Percentiles rank a stretch among this genome's conserved stretches.
These are phyloP conservation scores for Uropetala carovei DNA, from an alignment of 2,888 invertebrate genomes.

Conservation along the genomic window DNA sequence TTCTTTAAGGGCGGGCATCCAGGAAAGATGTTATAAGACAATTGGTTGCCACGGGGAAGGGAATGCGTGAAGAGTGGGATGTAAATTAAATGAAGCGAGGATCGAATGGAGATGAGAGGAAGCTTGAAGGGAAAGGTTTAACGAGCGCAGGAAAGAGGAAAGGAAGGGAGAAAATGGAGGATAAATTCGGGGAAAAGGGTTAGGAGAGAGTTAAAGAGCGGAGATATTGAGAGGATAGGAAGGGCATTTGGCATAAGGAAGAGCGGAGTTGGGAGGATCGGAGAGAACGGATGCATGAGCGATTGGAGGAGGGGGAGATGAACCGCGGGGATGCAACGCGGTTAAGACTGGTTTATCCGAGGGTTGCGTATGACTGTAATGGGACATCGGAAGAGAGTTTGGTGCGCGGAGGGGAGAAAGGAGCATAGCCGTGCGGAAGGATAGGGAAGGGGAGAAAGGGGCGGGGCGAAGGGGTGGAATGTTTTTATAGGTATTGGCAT, in stretches of 20 bases:
- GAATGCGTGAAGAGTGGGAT: not conserved
- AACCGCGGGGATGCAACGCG: not conserved
- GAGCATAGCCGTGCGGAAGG: not conserved
- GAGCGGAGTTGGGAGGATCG: too few species aligned
- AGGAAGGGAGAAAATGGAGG: not conserved
- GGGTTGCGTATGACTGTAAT: conserved; percentile 8
- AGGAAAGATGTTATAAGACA: conserved; percentile 11
- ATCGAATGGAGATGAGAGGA: not conserved
- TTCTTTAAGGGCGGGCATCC: not conserved
- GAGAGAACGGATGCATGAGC: not conserved
- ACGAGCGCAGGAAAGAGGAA: not conserved
- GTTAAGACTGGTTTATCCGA: not conserved
- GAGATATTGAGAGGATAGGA: not conserved
- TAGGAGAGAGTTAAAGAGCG: not conserved
- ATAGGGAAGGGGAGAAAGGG: not conserved
- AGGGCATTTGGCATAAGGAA: too few species aligned
- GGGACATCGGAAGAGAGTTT: not conserved
- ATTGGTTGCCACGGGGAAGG: not conserved
- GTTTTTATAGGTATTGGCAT: conserved; percentile 25
- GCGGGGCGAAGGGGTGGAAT: not conserved
- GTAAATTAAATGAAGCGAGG: not conserved
- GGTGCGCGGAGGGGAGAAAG: not conserved
- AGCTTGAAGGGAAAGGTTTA: not conserved
- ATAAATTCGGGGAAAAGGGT: not conserved
- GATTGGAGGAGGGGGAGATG: not conserved